Conservation (phyloP, 2,113 vertebrate species). For the Xyrauchen texanus region DNA sequence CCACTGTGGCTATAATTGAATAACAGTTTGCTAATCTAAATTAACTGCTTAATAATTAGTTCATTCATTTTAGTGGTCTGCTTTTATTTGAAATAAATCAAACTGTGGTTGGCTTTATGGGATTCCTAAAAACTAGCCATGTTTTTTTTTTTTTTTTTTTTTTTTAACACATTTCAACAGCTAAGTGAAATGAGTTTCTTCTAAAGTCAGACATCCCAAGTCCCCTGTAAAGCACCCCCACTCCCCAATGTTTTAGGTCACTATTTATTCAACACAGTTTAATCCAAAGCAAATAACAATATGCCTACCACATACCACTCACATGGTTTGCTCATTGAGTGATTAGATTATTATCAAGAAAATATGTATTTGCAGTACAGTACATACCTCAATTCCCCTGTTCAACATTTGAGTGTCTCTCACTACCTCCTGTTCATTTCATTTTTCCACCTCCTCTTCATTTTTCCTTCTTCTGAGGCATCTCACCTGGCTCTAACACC, state of each 20-base stretch:
- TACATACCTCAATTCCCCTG: background rate
- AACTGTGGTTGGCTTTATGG: background rate
- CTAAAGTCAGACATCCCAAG: background rate
- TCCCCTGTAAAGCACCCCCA: background rate
- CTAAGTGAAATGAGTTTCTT: no score
- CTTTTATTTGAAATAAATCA: slow-evolving; percentile 1
- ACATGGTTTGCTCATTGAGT: no score
- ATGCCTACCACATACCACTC: background rate
- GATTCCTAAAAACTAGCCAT: background rate
- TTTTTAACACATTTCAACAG: no score
- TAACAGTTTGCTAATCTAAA: background rate
- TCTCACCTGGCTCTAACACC: background rate
- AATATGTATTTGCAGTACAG: no score
- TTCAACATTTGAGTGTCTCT: background rate
- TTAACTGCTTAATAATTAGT: slow-evolving; percentile 6
- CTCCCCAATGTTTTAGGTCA: background rate
- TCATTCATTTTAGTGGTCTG: background rate
- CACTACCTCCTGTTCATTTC: background rate
- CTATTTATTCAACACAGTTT: slow-evolving; percentile 5
- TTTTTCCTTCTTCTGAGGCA: background rate
- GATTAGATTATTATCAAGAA: no score
- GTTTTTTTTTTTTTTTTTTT: no score
- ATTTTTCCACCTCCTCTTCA: background rate
- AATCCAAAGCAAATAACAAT: background rate
- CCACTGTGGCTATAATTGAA: background rate